Evolutionary conservation across 2,113 vertebrate genomes (phyloP), one percentile per base, ranked within the genome.

Genomic region (Noturus placidus): DNA sequence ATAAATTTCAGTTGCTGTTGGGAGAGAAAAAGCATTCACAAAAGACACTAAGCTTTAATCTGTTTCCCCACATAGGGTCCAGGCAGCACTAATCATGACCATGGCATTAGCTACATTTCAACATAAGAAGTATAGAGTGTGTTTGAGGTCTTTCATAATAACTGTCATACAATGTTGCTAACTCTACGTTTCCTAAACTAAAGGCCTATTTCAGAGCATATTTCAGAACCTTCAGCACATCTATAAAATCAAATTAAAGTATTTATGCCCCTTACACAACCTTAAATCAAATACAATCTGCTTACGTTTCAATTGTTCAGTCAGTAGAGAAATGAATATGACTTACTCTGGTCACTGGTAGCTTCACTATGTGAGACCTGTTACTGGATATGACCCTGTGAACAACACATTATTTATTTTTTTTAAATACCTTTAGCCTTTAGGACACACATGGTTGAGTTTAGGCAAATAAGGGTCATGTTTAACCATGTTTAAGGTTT

Each of bases 321-420:
- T 61, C 79, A 63, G 65, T 61, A 13, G 15, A 69, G n/a, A 81
- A 88, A 86, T 56, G 27, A 80, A 78, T 19, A 76, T 84, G 22
- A 96, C 97, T 96, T 93, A 97, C 97, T 95, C 97, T 96, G 86
- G 96, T 96, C 86, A 96, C 96, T 0, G 96, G 95, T 88, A 97
- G 94, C 94, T 98, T 98, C 93, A 98, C 97, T 92, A 98, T 98
- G 92, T 98, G 97, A 65, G 97, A 98, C 91, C 97, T 95, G 90
- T 98, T 97, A 95, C 97, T 97, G 91, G 96, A 97, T 94, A 97
- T 97, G 91, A 97, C 96, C 97, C 97, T 97, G 88, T 93, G 94
- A 88, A 91, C 90, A 94, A 91, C 19, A 83, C 7, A 83, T 52
- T 50, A 54, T n/a, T 61, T 35, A 54, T 13, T 27, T 38, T 56